Base-by-base conservation (phyloP, 2,113 vertebrate species). In the Neodontobutis hainanensis region DNA sequence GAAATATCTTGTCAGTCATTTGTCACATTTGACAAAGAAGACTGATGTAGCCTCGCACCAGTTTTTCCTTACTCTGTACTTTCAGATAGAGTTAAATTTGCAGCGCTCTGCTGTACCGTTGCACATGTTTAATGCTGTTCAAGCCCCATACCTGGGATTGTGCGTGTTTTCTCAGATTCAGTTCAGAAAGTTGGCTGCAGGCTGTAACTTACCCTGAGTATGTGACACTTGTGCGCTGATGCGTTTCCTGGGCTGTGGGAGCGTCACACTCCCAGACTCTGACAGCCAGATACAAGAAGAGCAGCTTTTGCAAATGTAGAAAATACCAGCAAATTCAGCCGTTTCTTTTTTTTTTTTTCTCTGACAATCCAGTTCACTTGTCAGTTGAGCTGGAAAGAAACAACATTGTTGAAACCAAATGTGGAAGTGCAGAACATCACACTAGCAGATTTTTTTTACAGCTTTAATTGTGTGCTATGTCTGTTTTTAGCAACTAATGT, bases 261-360 rank as follows among this genome's bases (percentile, higher is more conserved):
- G 53, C 38, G 65, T 70, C n/a, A 2, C 43, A 56, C 61, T 64
- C 64, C 5, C 38, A 65, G 77, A 67, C 14, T 60, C 5, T 80
- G 80, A 77, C 82, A 84, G 77, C 64, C 51, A 67, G 61, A 75
- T 56, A 53, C 15, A 42, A 34, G 46, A 61, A 70, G 67, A 66
- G 59, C 56, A 44, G 59, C 2, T 15, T 16, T 58, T 47, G 70
- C 68, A 55, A 69, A 75, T 71, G 73, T 61, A 19, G 40, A 58
- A 73, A 67, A 64, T 40, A 36, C 42, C 6, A 27, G 11, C 10
- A 49, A 53, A 57, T 65, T 40, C 38, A 15, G 16, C 2, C 7
- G 53, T 70, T 73, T 51, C 67, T 70, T 40, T 73, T 15, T 16
- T 50, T 50, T 50, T 27, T 50, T 36, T 35, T 53, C 34, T 36